phyloP scores from a whole-genome alignment of 2,113 vertebrate species.

The Coptodon rendalli region DNA sequence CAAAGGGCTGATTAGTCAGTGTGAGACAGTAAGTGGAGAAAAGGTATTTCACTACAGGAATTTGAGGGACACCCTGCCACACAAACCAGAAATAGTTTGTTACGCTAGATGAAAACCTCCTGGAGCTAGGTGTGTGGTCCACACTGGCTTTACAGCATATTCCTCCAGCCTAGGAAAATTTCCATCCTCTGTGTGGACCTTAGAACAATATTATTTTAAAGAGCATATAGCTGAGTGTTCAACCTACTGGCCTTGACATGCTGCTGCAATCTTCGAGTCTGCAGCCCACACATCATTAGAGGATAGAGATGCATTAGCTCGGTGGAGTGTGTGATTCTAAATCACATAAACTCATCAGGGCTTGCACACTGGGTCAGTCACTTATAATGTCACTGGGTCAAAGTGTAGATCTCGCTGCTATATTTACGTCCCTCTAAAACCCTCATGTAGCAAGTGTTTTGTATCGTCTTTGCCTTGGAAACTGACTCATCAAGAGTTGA shows the following conservation, averaged over 20 bases:
- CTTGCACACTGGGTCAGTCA: background rate
- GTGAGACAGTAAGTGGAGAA: slow-evolving; percentile 14
- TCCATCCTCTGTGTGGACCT: slow-evolving; percentile 49
- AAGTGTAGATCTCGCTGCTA: slow-evolving; percentile 18
- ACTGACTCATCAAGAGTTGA: slow-evolving; percentile 31
- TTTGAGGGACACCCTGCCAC: slow-evolving; percentile 22
- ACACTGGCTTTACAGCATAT: slow-evolving; percentile 12
- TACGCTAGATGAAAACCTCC: background rate
- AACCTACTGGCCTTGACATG: slow-evolving; percentile 40
- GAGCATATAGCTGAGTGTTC: slow-evolving; percentile 50
- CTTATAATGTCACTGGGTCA: slow-evolving; percentile 1
- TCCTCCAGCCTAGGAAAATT: slow-evolving; percentile 39
- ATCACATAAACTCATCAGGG: background rate
- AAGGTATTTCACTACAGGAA: slow-evolving; percentile 27
- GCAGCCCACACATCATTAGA: slow-evolving; percentile 18
- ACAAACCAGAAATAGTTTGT: slow-evolving; percentile 24
- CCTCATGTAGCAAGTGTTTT: slow-evolving; percentile 10
- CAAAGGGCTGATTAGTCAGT: slow-evolving; percentile 42
- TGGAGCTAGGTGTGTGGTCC: slow-evolving; percentile 56
- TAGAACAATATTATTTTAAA: slow-evolving; percentile 64
- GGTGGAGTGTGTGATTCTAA: background rate
- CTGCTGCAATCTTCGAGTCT: slow-evolving; percentile 9
- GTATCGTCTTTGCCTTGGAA: slow-evolving; percentile 12
- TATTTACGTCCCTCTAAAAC: slow-evolving; percentile 28
- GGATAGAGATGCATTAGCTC: background rate